These are phyloP conservation scores for Drosophila lacertosa DNA, from an alignment of 1,140 invertebrate species.

Conservation along the genomic window DNA sequence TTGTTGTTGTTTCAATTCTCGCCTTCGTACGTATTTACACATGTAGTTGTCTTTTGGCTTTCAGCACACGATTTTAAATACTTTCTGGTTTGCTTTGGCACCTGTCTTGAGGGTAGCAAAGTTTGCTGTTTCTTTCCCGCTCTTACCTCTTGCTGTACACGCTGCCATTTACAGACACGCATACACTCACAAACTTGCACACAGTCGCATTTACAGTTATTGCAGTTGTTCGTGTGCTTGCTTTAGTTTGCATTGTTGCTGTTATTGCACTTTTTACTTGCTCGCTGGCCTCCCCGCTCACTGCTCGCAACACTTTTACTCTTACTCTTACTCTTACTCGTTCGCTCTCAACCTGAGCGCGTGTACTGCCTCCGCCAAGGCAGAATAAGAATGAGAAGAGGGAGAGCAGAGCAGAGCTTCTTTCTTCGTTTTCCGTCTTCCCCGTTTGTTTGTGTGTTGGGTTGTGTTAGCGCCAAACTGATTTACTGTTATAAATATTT, in stretches of 20 bases:
- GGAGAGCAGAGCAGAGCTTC: not conserved
- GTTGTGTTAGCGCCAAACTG: conserved; percentile 75
- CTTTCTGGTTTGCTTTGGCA: conserved; percentile 50
- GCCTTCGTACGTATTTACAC: conserved; percentile 52
- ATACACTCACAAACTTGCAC: conserved; percentile 11
- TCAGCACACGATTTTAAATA: conserved; percentile 66
- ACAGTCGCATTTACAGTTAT: conserved; percentile 21
- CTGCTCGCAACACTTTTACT: conserved; percentile 13
- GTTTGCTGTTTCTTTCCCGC: not conserved
- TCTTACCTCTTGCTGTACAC: not conserved
- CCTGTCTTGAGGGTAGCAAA: conserved; percentile 3
- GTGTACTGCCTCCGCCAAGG: conserved; percentile 6
- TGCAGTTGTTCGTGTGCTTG: conserved; percentile 24
- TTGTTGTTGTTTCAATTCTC: conserved; percentile 27
- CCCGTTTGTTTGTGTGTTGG: conserved; percentile 24
- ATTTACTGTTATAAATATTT: conserved; percentile 83
- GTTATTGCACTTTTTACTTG: conserved; percentile 65
- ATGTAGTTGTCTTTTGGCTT: conserved; percentile 18
- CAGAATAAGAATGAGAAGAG: too few species aligned
- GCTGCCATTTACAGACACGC: not conserved
- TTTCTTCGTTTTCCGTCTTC: not conserved
- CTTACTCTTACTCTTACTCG: not conserved
- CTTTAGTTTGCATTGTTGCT: conserved; percentile 27
- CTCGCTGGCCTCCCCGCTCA: not conserved
- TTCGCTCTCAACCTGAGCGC: conserved; percentile 26